Evolutionary conservation across 2,888 invertebrate species (phyloP).

Genomic region (Sisyra nigra): DNA sequence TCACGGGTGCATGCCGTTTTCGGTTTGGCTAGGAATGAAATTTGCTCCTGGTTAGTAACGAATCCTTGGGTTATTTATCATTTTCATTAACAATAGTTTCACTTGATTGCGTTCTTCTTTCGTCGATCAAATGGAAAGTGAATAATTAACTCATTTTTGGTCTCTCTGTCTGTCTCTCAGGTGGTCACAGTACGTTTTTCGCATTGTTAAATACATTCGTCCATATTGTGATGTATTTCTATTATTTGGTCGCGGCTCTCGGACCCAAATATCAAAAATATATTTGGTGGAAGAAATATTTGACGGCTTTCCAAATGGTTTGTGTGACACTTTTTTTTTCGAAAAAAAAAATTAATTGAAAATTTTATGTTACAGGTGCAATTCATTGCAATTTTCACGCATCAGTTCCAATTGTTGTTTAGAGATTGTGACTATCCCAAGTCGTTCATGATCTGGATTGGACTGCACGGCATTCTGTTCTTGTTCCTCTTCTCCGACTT

Average conservation of each 20-base stretch:
- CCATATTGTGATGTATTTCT: constrained; percentile 94
- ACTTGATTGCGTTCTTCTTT: background rate
- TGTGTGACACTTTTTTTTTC: constrained; percentile 15
- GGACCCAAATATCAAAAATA: constrained; percentile 86
- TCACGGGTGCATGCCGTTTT: constrained; percentile 89
- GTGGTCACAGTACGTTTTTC: constrained; percentile 95
- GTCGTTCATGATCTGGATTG: constrained; percentile 87
- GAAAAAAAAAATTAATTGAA: too few species aligned
- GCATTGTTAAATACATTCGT: constrained; percentile 87
- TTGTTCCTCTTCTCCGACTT: constrained; percentile 89
- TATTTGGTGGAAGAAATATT: constrained; percentile 96
- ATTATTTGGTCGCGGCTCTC: constrained; percentile 90
- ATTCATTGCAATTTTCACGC: constrained; percentile 80
- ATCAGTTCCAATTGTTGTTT: constrained; percentile 83
- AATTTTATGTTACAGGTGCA: constrained; percentile 47
- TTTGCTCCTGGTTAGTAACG: constrained; percentile 73
- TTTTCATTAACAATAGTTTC: too few species aligned
- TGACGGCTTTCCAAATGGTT: constrained; percentile 92
- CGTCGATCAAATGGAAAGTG: background rate
- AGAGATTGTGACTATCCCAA: constrained; percentile 84
- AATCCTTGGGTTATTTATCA: background rate
- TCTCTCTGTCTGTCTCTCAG: constrained; percentile 32
- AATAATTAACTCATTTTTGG: constrained; percentile 4
- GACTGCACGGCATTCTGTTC: constrained; percentile 85
- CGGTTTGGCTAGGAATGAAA: constrained; percentile 88